Conservation (phyloP, 2,113 vertebrate genomes). For the Dipodomys merriami region DNA sequence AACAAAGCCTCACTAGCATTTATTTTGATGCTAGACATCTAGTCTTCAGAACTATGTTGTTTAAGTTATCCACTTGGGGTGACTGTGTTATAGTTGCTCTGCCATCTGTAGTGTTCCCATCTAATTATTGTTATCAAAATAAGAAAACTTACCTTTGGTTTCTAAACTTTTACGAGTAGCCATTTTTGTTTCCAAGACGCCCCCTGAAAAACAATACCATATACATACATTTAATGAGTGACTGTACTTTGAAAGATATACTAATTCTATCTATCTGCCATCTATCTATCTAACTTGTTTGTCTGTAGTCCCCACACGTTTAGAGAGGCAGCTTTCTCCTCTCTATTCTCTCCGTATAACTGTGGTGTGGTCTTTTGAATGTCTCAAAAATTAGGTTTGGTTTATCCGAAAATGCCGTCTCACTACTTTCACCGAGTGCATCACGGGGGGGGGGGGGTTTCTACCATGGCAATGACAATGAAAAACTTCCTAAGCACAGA, state of each 20-base stretch:
- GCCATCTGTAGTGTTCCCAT: not conserved
- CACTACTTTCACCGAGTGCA: not conserved
- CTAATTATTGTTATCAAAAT: not conserved
- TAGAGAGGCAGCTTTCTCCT: not conserved
- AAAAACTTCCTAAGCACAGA: not conserved
- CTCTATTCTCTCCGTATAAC: not conserved
- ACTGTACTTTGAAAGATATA: not conserved
- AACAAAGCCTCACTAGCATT: not conserved
- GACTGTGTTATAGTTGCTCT: not conserved
- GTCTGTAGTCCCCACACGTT: not conserved
- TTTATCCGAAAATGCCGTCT: not conserved
- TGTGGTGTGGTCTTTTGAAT: not conserved
- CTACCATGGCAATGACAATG: not conserved
- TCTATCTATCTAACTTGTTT: not conserved
- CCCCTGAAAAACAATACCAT: constrained; percentile 42
- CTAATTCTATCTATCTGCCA: no score
- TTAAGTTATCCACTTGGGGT: not conserved
- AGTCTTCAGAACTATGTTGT: not conserved
- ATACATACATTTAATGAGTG: not conserved
- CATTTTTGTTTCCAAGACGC: constrained; percentile 70
- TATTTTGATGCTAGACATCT: not conserved
- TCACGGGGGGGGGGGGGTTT: not conserved
- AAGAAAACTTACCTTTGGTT: constrained; percentile 78
- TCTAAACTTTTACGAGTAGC: constrained; percentile 69
- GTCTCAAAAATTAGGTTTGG: not conserved